Evolutionary conservation across 2,797 vertebrate species (phyloP).

Genomic region (Protonibea diacanthus): DNA sequence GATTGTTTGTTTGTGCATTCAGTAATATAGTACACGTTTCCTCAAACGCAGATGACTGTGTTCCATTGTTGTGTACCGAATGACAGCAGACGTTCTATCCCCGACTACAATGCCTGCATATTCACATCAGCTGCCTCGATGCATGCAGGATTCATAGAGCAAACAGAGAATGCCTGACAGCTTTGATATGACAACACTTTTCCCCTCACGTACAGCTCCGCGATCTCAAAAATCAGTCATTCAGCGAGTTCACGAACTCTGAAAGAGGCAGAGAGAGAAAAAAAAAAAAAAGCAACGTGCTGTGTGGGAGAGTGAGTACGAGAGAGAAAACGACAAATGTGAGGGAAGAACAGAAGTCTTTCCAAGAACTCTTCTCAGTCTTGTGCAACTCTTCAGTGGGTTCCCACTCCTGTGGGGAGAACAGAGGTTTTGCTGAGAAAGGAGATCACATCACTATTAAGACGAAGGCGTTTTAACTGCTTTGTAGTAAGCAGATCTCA

Average conservation of each 20-base stretch:
- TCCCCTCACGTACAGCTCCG: conserved; percentile 30
- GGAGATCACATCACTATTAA: conserved; percentile 57
- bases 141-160: conserved; percentile 47
- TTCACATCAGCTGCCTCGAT: conserved; percentile 55
- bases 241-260: conserved; percentile 73
- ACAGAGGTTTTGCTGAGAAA: conserved; percentile 65
- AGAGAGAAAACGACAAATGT: conserved; percentile 25
- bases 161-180: conserved; percentile 59
- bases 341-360: conserved; percentile 38
- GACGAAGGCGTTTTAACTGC: conserved; percentile 45
- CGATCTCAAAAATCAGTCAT: conserved; percentile 59
- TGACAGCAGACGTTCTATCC: conserved; percentile 52
- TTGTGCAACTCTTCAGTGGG: conserved; percentile 45
- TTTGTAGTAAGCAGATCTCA: conserved; percentile 61
- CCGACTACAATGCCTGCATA: conserved; percentile 40
- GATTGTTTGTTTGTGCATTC: conserved; percentile 44
- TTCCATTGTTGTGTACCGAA: conserved; percentile 31
- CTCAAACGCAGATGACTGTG: conserved; percentile 26
- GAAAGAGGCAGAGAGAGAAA: conserved; percentile 17
- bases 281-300: conserved; percentile 4
- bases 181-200: conserved; percentile 71
- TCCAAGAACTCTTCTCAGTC: conserved; percentile 48
- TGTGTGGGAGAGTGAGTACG: conserved; percentile 12
- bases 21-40: conserved; percentile 36
- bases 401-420: conserved; percentile 44